Evolutionary conservation across 1,140 invertebrate species (phyloP).

Genomic region (Aphaenogaster rudis): DNA sequence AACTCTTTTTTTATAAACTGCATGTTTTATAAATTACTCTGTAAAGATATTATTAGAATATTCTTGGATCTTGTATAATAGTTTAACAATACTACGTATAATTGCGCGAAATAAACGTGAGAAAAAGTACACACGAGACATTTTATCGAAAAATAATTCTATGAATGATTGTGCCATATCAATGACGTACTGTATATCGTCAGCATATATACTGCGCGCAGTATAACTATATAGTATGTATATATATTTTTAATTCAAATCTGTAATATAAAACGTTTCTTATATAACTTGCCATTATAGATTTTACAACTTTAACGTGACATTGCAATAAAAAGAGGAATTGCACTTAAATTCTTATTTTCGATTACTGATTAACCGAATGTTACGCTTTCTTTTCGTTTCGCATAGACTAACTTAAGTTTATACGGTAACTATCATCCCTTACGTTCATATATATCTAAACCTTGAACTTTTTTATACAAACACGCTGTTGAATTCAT

Average conservation of each 20-base stretch:
- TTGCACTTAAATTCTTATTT: conserved; percentile 66
- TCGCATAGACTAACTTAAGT: conserved; percentile 63
- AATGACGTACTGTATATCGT: background rate
- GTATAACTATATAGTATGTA: background rate
- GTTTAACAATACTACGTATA: background rate
- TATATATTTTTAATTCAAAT: conserved; percentile 25
- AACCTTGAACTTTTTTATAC: conserved; percentile 60
- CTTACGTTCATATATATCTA: conserved; percentile 47
- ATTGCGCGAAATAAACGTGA: conserved; percentile 56
- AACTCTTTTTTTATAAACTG: conserved; percentile 33
- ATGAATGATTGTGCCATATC: conserved; percentile 51
- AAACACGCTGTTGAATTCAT: conserved; percentile 55
- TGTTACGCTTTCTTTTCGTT: conserved; percentile 48
- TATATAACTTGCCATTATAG: conserved; percentile 10
- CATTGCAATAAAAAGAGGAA: conserved; percentile 61
- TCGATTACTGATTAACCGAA: conserved; percentile 13
- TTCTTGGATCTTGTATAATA: conserved; percentile 4
- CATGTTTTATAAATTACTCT: conserved; percentile 3
- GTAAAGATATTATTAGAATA: conserved; percentile 40
- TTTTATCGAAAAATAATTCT: conserved; percentile 16
- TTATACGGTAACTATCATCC: conserved; percentile 73
- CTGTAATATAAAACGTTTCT: conserved; percentile 39
- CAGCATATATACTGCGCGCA: background rate
- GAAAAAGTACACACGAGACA: conserved; percentile 12
- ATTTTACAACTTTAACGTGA: conserved; percentile 30